A percentile compares a stretch with the other conserved stretches of the same genome.
Conservation (phyloP, 1,140 invertebrate species). For the Trachymyrmex cornetzi region DNA sequence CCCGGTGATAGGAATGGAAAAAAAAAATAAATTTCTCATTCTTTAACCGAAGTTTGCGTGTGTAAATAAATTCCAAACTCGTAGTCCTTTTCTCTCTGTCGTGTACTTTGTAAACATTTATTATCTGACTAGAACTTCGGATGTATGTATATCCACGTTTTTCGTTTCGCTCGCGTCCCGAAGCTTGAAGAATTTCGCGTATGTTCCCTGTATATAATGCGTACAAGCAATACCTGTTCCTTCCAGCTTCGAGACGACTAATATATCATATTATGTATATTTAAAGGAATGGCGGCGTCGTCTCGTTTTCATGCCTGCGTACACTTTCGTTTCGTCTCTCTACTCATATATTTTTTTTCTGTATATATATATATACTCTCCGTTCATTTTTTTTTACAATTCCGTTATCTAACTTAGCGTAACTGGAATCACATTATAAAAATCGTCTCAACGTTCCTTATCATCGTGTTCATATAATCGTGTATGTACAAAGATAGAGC, state of each 20-base stretch:
- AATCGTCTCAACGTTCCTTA: conserved; percentile 40
- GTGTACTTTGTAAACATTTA: conserved; percentile 54
- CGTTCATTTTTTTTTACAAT: conserved; percentile 18
- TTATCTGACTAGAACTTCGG: conserved; percentile 59
- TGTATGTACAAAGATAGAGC: conserved; percentile 49
- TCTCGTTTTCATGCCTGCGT: conserved; percentile 11
- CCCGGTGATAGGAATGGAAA: neutral
- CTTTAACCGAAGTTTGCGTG: neutral
- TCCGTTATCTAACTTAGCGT: conserved; percentile 43
- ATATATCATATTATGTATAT: conserved; percentile 25
- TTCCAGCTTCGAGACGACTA: conserved; percentile 26
- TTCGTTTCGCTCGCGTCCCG: conserved; percentile 5
- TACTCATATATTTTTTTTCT: neutral
- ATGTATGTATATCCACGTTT: conserved; percentile 36
- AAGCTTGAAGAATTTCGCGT: conserved; percentile 16
- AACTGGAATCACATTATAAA: conserved; percentile 64
- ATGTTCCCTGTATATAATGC: neutral
- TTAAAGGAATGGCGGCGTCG: conserved; percentile 38
- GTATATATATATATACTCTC: neutral
- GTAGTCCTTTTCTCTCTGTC: conserved; percentile 2
- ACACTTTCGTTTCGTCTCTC: conserved; percentile 6
- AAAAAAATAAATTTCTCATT: conserved; percentile 37
- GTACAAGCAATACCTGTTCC: neutral
- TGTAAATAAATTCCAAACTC: conserved; percentile 50
- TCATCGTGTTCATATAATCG: conserved; percentile 20